A percentile compares a stretch with the other conserved stretches of the same genome.
These are phyloP conservation scores for Hydraecia micacea DNA, from an alignment of 2,888 invertebrate species.

Conservation along the genomic window DNA sequence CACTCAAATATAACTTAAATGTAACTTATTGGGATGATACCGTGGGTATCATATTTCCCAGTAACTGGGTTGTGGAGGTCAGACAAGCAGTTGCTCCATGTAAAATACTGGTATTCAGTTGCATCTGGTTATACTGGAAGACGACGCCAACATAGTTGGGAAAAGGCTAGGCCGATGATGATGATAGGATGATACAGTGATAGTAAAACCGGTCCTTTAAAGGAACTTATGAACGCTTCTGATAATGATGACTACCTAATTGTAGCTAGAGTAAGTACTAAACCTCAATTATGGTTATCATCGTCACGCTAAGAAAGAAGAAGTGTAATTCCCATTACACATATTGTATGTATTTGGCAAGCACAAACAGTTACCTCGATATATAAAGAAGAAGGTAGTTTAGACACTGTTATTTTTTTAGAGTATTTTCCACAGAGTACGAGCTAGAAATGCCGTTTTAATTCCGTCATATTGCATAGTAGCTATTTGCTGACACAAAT, in stretches of 20 bases:
- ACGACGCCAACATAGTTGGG: too few species aligned
- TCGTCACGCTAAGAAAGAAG: neutral
- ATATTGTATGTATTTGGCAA: neutral
- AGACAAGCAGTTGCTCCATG: too few species aligned
- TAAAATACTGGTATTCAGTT: too few species aligned
- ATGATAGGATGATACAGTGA: neutral
- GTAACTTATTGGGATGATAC: neutral
- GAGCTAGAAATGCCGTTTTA: neutral
- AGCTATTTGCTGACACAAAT: conserved; percentile 17
- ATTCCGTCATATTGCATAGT: neutral
- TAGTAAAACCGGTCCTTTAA: neutral
- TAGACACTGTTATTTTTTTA: neutral
- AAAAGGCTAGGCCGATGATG: too few species aligned
- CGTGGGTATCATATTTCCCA: neutral
- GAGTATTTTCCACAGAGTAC: too few species aligned
- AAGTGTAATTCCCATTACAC: neutral
- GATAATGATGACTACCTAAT: neutral
- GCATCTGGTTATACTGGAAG: too few species aligned
- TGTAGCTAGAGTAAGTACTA: neutral
- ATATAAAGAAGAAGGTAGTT: neutral
- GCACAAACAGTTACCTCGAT: too few species aligned
- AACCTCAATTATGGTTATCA: neutral
- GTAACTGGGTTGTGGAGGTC: neutral
- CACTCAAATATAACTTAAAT: neutral
- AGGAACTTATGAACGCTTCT: neutral